phyloP scores from a whole-genome alignment of 2,888 invertebrate species.

The Drosophila limbata region DNA sequence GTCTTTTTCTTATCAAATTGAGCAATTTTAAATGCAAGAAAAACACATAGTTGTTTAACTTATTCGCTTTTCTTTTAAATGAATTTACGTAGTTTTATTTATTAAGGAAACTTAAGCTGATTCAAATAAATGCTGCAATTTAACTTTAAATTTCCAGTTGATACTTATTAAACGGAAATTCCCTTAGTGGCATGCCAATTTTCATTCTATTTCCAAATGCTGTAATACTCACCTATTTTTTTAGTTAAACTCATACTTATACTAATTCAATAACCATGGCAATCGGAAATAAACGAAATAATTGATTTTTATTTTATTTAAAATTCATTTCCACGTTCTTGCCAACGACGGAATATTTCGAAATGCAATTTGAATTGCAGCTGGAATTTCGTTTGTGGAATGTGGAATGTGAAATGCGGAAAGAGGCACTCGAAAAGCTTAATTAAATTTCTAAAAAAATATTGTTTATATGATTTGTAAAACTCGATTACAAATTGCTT shows the following conservation, averaged over 20 bases:
- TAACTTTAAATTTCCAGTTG: background rate
- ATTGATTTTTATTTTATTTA: conserved; percentile 15
- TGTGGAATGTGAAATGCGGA: background rate
- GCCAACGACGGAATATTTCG: background rate
- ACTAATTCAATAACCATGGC: conserved; percentile 12
- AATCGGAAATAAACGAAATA: conserved; percentile 17
- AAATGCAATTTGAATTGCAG: conserved; percentile 9
- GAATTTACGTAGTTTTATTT: background rate
- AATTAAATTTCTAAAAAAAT: conserved; percentile 24
- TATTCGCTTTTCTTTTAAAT: background rate
- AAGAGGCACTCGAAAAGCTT: background rate
- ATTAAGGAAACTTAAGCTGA: background rate
- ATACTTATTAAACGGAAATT: background rate
- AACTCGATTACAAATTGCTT: conserved; percentile 30
- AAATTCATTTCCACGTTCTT: conserved; percentile 5
- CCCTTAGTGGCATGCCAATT: background rate
- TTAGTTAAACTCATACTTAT: conserved; percentile 1
- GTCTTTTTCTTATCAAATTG: conserved; percentile 3
- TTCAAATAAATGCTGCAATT: conserved; percentile 2
- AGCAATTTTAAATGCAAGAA: background rate
- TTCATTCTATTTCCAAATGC: background rate
- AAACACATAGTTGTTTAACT: background rate
- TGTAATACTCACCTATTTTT: background rate
- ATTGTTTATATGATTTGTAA: conserved; percentile 14
- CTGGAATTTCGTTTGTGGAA: conserved; percentile 4